phyloP scores from a whole-genome alignment of 2,888 invertebrate species.

The Melitaea athalia region DNA sequence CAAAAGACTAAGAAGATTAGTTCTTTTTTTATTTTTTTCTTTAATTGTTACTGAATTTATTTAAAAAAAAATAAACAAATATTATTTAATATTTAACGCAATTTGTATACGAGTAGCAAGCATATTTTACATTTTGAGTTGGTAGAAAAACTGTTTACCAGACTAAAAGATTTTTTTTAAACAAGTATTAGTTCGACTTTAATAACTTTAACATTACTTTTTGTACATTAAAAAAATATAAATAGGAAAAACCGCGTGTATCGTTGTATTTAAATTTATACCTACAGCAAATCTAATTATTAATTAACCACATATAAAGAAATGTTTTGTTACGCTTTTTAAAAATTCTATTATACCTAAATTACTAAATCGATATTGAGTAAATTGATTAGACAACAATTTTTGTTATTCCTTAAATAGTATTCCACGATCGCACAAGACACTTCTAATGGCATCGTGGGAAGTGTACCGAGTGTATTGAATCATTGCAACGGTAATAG shows the following conservation, averaged over 20 bases:
- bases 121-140: background rate
- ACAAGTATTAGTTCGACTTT: too few species aligned
- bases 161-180: too few species aligned
- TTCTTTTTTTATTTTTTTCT: constrained; percentile 21
- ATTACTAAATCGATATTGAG: background rate
- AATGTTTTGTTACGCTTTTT: too few species aligned
- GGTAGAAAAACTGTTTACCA: background rate
- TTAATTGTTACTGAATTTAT: constrained; percentile 53
- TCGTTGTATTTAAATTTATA: too few species aligned
- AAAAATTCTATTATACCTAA: too few species aligned
- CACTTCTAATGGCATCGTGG: constrained; percentile 40
- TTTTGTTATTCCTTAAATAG: constrained; percentile 21
- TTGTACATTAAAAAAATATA: too few species aligned
- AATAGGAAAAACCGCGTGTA: too few species aligned
- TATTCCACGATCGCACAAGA: constrained; percentile 20
- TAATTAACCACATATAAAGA: too few species aligned
- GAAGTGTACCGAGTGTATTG: constrained; percentile 37
- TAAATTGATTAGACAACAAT: constrained; percentile 16
- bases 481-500: constrained; percentile 31
- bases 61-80: constrained; percentile 10
- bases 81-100: background rate
- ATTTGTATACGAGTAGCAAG: background rate
- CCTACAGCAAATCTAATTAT: too few species aligned
- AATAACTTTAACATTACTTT: too few species aligned
- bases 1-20: constrained; percentile 58